Percentiles rank a stretch among this genome's conserved stretches.
phyloP scores from a whole-genome alignment of 2,113 vertebrate species.

The Neotragus pygmaeus region DNA sequence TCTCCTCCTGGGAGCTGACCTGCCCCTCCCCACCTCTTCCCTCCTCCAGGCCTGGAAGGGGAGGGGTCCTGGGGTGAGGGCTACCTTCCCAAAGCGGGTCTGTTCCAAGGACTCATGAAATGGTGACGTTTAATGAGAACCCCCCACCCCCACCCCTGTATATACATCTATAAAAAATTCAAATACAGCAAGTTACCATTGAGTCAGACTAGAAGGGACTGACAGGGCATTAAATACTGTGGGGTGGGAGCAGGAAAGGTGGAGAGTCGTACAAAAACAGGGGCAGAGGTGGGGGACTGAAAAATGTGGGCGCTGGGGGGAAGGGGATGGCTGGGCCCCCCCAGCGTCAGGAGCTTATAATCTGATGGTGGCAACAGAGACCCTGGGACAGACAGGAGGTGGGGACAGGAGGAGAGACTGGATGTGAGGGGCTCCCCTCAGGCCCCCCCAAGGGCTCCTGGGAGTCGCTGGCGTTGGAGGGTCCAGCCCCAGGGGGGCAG shows the following conservation, averaged over 20 bases:
- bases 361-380: conserved; percentile 70
- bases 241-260: background rate
- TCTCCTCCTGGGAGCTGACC: background rate
- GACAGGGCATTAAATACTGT: conserved; percentile 75
- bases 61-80: background rate
- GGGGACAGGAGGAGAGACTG: conserved; percentile 48
- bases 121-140: conserved; percentile 75
- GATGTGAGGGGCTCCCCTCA: conserved; percentile 47
- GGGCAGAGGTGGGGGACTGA: conserved; percentile 36
- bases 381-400: conserved; percentile 68
- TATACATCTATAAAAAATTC: conserved; percentile 79
- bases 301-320: conserved; percentile 61
- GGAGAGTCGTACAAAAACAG: conserved; percentile 67
- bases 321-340: conserved; percentile 63
- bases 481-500: conserved; percentile 63
- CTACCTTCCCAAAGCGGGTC: conserved; percentile 21
- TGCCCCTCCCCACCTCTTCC: background rate
- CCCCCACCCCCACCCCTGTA: conserved; percentile 56
- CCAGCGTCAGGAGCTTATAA: conserved; percentile 72
- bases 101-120: conserved; percentile 70
- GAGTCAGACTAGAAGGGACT: conserved; percentile 73
- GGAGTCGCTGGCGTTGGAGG: conserved; percentile 72
- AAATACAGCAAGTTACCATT: conserved; percentile 78
- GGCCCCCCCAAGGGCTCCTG: conserved; percentile 62
- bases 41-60: background rate